phyloP scores from a whole-genome alignment of 2,888 invertebrate genomes.

The Synanthedon myopaeformis region DNA sequence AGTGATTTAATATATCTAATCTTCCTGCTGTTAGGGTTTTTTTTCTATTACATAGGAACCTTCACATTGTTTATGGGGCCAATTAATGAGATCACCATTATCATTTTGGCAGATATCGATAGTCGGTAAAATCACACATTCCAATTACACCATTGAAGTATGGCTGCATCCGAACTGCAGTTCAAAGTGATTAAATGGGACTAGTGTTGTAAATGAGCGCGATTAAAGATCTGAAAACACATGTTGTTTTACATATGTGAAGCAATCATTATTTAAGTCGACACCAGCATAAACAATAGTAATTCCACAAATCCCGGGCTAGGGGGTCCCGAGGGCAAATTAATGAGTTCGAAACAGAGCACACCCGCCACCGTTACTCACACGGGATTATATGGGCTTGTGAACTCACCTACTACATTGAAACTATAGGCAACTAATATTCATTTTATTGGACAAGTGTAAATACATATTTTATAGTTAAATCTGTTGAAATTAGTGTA shows the following conservation, averaged over 20 bases:
- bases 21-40: no score
- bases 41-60: no score
- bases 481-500: no score
- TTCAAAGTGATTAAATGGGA: no score
- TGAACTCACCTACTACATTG: background rate
- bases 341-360: conserved; percentile 36
- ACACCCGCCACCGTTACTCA: conserved; percentile 35
- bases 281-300: conserved; percentile 49
- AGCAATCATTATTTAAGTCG: conserved; percentile 36
- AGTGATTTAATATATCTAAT: no score
- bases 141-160: no score
- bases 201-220: background rate
- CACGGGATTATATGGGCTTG: conserved; percentile 24
- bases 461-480: no score
- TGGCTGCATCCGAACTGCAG: no score
- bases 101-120: no score
- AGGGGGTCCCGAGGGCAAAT: conserved; percentile 38
- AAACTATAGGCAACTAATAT: background rate
- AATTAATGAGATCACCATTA: no score
- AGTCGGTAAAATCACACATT: no score
- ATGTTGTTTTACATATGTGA: conserved; percentile 13
- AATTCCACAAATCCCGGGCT: conserved; percentile 47
- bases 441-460: background rate
- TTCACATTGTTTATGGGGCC: no score
- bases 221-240: conserved; percentile 8